Percentiles rank a stretch among this genome's conserved stretches.
phyloP scores from a whole-genome alignment of 1,140 invertebrate species.

The Drosophila suzukii region DNA sequence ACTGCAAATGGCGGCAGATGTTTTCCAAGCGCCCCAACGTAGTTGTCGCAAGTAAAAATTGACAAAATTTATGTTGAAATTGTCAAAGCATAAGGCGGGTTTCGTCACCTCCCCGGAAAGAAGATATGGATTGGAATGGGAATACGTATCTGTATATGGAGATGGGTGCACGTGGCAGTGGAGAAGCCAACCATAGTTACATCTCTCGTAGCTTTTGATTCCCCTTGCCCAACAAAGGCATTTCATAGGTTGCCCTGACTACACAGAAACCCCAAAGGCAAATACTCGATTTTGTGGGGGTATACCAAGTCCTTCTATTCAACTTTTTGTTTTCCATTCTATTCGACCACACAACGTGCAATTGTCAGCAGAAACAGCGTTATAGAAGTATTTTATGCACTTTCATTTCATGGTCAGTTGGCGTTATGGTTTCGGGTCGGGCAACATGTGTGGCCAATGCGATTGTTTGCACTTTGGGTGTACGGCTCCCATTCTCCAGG shows the following conservation, averaged over 20 bases:
- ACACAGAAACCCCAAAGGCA: constrained; percentile 3
- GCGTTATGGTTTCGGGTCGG: constrained; percentile 65
- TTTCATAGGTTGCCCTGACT: constrained; percentile 34
- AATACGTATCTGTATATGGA: background rate
- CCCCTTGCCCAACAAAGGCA: background rate
- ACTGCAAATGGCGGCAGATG: constrained; percentile 65
- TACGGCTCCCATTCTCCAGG: background rate
- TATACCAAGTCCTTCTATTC: background rate
- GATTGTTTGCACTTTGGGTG: constrained; percentile 6
- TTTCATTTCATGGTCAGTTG: constrained; percentile 81
- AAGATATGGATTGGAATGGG: background rate
- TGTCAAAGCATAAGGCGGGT: constrained; percentile 66
- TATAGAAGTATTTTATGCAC: constrained; percentile 78
- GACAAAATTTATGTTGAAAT: constrained; percentile 72
- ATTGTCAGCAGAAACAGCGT: constrained; percentile 57
- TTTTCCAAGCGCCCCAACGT: constrained; percentile 44
- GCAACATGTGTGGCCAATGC: constrained; percentile 68
- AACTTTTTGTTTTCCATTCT: constrained; percentile 31
- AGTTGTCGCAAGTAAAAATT: constrained; percentile 77
- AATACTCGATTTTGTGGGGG: constrained; percentile 4
- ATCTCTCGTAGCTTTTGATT: constrained; percentile 18
- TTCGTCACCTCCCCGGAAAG: constrained; percentile 20
- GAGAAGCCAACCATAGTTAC: constrained; percentile 20
- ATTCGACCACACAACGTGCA: constrained; percentile 78
- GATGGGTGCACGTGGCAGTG: constrained; percentile 35